These are phyloP conservation scores for Penaeus japonicus DNA, from an alignment of 1,140 invertebrate genomes.

Conservation along the genomic window DNA sequence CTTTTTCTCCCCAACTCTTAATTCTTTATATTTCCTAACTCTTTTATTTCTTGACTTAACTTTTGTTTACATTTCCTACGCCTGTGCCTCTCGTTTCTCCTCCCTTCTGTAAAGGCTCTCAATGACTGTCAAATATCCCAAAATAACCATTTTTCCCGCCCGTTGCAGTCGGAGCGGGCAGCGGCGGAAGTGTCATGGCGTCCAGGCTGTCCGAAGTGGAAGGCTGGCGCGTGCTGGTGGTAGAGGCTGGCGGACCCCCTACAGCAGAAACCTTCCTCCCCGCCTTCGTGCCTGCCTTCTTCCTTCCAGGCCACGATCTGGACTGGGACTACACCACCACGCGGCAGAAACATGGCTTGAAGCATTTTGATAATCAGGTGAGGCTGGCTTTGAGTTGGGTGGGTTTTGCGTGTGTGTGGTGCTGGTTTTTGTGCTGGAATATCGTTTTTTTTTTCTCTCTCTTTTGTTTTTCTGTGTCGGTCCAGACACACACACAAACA, in stretches of 20 bases:
- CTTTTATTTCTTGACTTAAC: not conserved
- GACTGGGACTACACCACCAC: slow-evolving; percentile 28
- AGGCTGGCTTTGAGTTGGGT: slow-evolving; percentile 67
- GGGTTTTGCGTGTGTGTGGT: too few species aligned
- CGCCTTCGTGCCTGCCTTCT: not conserved
- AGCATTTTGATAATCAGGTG: slow-evolving; percentile 63
- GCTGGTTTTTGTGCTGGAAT: too few species aligned
- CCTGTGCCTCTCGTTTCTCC: not conserved
- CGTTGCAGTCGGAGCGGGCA: not conserved
- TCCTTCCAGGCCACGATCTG: not conserved
- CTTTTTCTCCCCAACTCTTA: too few species aligned
- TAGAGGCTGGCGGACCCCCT: slow-evolving; percentile 60
- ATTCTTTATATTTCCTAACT: too few species aligned
- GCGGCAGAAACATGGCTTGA: slow-evolving; percentile 62
- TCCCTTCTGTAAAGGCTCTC: not conserved
- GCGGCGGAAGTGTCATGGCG: slow-evolving; percentile 60
- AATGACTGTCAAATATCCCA: not conserved
- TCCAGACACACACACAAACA: slow-evolving; percentile 59
- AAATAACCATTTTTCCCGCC: not conserved
- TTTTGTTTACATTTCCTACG: not conserved
- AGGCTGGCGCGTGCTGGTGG: slow-evolving; percentile 56
- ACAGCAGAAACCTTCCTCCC: not conserved
- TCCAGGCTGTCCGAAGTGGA: slow-evolving; percentile 60
- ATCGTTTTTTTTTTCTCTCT: slow-evolving; percentile 62
- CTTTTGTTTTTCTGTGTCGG: too few species aligned